These are phyloP conservation scores for Crotalus helleri DNA, from an alignment of 2,113 vertebrate genomes.

Conservation along the genomic window DNA sequence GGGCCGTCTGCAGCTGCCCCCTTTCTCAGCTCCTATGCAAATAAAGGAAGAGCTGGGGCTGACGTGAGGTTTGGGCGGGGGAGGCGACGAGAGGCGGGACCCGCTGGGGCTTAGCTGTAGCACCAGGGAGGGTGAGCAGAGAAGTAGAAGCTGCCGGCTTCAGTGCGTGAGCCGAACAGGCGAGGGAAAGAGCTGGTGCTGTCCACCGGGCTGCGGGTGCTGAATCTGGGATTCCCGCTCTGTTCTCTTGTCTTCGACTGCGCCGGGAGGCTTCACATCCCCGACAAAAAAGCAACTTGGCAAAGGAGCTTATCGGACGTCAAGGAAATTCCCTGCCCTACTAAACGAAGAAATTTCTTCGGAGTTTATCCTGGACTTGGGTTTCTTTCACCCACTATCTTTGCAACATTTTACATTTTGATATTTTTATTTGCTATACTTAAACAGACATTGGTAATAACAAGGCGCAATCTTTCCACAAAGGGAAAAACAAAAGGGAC, in stretches of 20 bases:
- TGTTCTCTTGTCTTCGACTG: background rate
- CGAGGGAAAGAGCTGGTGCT: conserved; percentile 52
- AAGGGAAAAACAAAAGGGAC: background rate
- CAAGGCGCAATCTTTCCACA: background rate
- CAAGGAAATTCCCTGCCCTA: conserved; percentile 10
- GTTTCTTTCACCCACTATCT: background rate
- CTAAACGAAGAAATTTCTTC: conserved; percentile 19
- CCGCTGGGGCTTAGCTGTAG: conserved; percentile 40
- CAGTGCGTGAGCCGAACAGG: conserved; percentile 48
- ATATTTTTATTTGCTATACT: background rate
- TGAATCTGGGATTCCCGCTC: conserved; percentile 39
- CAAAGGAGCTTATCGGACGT: conserved; percentile 46
- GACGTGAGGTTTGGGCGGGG: conserved; percentile 41
- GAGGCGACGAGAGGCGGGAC: conserved; percentile 36
- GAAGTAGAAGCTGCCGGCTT: conserved; percentile 44
- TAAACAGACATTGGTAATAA: background rate
- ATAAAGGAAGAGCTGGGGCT: background rate
- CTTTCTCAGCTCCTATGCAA: background rate
- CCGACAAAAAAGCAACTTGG: conserved; percentile 47
- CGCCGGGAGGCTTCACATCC: conserved; percentile 3
- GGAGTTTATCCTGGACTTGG: conserved; percentile 46
- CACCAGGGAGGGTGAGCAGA: conserved; percentile 42
- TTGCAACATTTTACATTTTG: background rate
- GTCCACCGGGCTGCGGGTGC: conserved; percentile 57
- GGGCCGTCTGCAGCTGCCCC: conserved; percentile 3